Evolutionary conservation across 1,140 invertebrate species (phyloP), one percentile per base, ranked within the genome.

Genomic region (Macrostomum lignano): DNA sequence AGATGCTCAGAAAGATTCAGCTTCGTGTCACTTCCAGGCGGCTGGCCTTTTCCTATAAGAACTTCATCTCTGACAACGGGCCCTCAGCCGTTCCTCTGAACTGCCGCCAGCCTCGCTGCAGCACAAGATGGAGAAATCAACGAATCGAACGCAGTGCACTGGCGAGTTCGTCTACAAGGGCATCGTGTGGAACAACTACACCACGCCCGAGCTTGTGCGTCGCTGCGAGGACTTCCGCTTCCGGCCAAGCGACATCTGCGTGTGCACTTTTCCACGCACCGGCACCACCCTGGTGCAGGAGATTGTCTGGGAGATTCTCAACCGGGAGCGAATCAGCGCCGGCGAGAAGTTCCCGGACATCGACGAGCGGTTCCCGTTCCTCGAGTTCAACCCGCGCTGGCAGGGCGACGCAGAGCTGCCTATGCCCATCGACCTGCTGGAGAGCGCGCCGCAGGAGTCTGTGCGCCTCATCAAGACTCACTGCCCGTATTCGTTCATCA

Each of bases 281-380:
- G 76, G 75, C 19, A 78, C 74, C 22, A 76, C 76, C 2, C 79
- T 74, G 74, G 65, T 68, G 6, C 74, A 77, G 51, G 75, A 82
- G 60, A 73, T 81, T 67, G 63, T 73, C 2, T 81, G 74, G 74
- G 61, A 76, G 13, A 67, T 81, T 19, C 69, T 67, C 3, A 69
- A 77, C 46, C 65, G 73, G 26, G 65, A 82, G 47, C 75, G 70
- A 42, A 66, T 72, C 44, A 64, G 61, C 1, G 72, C 74, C 0
- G 65, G 68, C 45, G 63, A 64, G 15, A 60, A 69, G n/a, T 46
- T 42, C 22, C 9, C 9, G n/a, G 23, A 24, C n/a, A 63, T 76
- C 32, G 63, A 61, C 21, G 23, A 60, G 33, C 53, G 66, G 29
- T 64, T 58, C 38, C 66, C 67, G 9, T 56, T 66, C 36, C 42